Evolutionary conservation across 2,888 invertebrate species (phyloP).

Genomic region (Sicus ferrugineus): DNA sequence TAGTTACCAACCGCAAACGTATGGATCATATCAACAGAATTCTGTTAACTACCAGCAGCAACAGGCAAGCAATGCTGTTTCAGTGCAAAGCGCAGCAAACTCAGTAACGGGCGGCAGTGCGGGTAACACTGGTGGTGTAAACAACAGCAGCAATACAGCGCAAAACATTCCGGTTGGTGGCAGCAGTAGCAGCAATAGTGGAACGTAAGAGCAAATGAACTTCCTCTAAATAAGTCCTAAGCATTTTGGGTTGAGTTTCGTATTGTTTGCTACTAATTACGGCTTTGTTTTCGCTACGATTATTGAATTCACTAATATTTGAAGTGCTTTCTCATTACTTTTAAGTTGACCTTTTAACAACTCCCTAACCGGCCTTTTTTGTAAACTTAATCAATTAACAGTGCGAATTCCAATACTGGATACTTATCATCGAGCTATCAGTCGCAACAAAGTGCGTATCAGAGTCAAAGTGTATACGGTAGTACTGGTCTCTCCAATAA

Average conservation of each 20-base stretch:
- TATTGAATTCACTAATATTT: constrained; percentile 2
- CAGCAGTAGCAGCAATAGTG: constrained; percentile 57
- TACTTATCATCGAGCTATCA: constrained; percentile 64
- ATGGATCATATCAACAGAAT: constrained; percentile 63
- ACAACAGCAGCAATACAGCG: constrained; percentile 49
- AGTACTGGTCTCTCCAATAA: constrained; percentile 63
- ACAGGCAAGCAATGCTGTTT: constrained; percentile 47
- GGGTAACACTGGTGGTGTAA: constrained; percentile 48
- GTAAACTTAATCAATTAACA: constrained; percentile 47
- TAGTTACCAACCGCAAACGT: constrained; percentile 62
- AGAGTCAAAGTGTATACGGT: constrained; percentile 65
- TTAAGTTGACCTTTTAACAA: constrained; percentile 30
- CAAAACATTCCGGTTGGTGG: constrained; percentile 65
- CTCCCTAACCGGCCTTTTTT: constrained; percentile 34
- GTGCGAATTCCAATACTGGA: constrained; percentile 64
- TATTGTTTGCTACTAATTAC: constrained; percentile 31
- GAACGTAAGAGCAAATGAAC: constrained; percentile 52
- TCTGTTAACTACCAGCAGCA: constrained; percentile 63
- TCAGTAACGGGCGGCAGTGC: constrained; percentile 47
- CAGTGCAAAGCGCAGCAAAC: constrained; percentile 53
- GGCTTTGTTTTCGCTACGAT: background rate
- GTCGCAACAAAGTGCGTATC: constrained; percentile 65
- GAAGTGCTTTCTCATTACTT: background rate
- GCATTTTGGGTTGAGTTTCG: constrained; percentile 4
- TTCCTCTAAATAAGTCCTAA: background rate